Base-by-base conservation (phyloP, 2,113 vertebrate species). In the Turnix velox region DNA sequence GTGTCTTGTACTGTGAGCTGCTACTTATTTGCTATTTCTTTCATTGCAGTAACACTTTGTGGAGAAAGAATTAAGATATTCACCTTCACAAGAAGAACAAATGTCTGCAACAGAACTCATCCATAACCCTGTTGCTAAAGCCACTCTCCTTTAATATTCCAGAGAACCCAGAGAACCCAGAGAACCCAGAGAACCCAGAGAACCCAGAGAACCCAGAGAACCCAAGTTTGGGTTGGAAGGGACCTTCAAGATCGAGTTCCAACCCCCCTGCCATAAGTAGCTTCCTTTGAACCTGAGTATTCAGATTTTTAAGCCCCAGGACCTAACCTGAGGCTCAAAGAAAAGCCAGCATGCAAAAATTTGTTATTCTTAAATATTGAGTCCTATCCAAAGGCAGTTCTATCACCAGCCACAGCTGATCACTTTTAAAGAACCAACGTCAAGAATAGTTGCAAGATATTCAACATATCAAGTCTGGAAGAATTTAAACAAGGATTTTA, bases 1-100 rank as follows among this genome's bases (percentile, higher is more conserved):
- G 49, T 40, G n/a, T 74, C 87, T 94, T 55, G 48, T 59, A 73
- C 57, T 94, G 76, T 76, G 79, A 93, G 82, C 74, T 91, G 87
- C 78, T 84, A 57, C 93, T 95, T 90, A 96, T 66, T 95, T 62
- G 91, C 40, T 3, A 66, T 71, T 91, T 95, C 96, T 87, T 94
- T 59, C 88, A 91, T 40, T 18, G 59, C 48, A 97, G 9, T 91
- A 96, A 89, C 72, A 90, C 59, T 91, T 88, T 51, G 71, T 84
- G 63, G 52, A 88, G 1, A 83, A 84, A 96, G 79, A 97, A 97
- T 95, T 95, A 94, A 96, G 95, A 85, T 71, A 48, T 59, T 45
- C 83, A 37, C 75, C 58, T 94, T 92, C 74, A 85, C 33, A 48
- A 49, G 83, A 77, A 76, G 63, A 95, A 80, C 63, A 63, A 55